These are phyloP conservation scores for Neoscelio sp. DNA, from an alignment of 2,888 invertebrate genomes.

Conservation along the genomic window DNA sequence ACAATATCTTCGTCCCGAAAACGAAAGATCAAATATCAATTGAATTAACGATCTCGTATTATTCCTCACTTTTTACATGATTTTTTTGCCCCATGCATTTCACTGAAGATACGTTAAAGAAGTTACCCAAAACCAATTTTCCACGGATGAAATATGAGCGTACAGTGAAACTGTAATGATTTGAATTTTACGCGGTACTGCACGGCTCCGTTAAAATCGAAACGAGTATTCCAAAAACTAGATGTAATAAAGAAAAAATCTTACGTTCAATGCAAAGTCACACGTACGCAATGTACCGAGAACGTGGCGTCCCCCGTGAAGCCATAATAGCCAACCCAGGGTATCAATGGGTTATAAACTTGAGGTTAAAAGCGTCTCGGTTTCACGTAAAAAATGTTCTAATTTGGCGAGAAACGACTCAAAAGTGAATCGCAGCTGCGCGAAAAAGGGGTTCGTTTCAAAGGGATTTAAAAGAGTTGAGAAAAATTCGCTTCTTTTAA, in stretches of 20 bases:
- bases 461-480: conserved; percentile 58
- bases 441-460: conserved; percentile 26
- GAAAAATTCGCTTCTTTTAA: conserved; percentile 39
- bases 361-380: conserved; percentile 78
- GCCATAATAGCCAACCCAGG: conserved; percentile 72
- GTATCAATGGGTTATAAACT: conserved; percentile 79
- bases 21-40: conserved; percentile 46
- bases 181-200: conserved; percentile 49
- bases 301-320: conserved; percentile 65
- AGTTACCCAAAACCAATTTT: conserved; percentile 61
- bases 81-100: conserved; percentile 33
- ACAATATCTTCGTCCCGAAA: not conserved
- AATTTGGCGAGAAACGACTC: conserved; percentile 74
- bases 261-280: not conserved
- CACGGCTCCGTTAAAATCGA: conserved; percentile 24
- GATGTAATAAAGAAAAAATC: conserved; percentile 49
- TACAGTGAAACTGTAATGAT: conserved; percentile 47
- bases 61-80: conserved; percentile 46
- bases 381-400: conserved; percentile 74
- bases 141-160: conserved; percentile 62
- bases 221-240: conserved; percentile 60
- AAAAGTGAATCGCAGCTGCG: conserved; percentile 71
- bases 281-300: conserved; percentile 1
- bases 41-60: conserved; percentile 55
- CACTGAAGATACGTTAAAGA: conserved; percentile 53